phyloP scores from a whole-genome alignment of 2,113 vertebrate species.

The Thamnophis sirtalis region DNA sequence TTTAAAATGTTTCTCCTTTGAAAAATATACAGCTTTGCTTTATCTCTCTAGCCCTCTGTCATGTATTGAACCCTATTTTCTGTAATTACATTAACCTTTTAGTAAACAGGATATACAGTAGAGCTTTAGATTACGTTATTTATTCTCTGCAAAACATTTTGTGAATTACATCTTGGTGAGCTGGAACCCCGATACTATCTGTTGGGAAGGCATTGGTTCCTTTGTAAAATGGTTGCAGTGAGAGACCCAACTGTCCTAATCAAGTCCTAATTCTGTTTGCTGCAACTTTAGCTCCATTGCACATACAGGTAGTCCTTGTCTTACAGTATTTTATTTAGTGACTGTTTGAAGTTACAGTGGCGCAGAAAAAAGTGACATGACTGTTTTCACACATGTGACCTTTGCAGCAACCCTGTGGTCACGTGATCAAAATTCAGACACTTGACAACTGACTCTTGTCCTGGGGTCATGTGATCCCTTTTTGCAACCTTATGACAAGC shows the following conservation, averaged over 20 bases:
- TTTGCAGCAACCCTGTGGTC: not conserved
- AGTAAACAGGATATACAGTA: not conserved
- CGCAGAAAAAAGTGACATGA: not conserved
- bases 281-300: not conserved
- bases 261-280: not conserved
- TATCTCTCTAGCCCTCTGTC: not conserved
- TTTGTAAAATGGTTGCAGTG: not conserved
- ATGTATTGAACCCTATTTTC: not conserved
- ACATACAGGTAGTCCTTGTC: not conserved
- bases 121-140: not conserved
- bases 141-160: not conserved
- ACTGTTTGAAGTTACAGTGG: not conserved
- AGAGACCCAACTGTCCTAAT: not conserved
- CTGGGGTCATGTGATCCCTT: not conserved
- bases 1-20: not conserved
- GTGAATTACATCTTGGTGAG: not conserved
- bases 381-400: not conserved
- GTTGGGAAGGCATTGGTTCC: not conserved
- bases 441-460: not conserved
- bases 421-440: not conserved
- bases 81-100: not conserved
- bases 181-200: not conserved
- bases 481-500: not conserved
- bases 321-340: not conserved
- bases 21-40: not conserved